These are phyloP conservation scores for Tyria jacobaeae DNA, from an alignment of 2,888 invertebrate genomes.

Conservation along the genomic window DNA sequence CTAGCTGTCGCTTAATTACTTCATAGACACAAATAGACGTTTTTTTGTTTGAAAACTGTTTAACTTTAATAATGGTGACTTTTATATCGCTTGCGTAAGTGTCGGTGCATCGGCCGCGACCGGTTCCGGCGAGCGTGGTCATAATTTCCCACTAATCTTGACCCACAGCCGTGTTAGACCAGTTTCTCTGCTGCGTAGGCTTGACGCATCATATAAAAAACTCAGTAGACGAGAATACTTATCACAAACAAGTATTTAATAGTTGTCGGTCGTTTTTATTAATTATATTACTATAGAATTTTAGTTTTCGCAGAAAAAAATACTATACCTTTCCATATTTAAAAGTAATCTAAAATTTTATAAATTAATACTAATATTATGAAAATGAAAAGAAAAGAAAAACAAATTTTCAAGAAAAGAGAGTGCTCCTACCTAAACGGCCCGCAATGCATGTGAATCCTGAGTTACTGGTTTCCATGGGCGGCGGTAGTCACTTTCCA, in stretches of 20 bases:
- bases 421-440: no score
- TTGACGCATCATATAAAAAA: slow-evolving; percentile 62
- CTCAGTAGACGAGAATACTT: slow-evolving; percentile 63
- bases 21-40: slow-evolving; percentile 45
- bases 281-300: slow-evolving; percentile 6
- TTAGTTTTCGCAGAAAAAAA: no score
- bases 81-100: slow-evolving; percentile 61
- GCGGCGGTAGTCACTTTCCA: no score
- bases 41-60: slow-evolving; percentile 51
- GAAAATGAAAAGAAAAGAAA: no score
- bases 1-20: slow-evolving; percentile 38
- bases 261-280: slow-evolving; percentile 34
- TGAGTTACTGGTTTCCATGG: no score
- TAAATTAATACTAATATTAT: no score
- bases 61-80: slow-evolving; percentile 51
- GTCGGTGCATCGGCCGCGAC: slow-evolving; percentile 73
- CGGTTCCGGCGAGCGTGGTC: slow-evolving; percentile 67
- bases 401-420: no score
- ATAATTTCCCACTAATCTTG: slow-evolving; percentile 82
- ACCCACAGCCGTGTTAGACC: slow-evolving; percentile 78
- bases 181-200: slow-evolving; percentile 62
- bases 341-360: not conserved
- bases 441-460: no score
- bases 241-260: slow-evolving; percentile 55
- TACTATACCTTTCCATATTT: no score